A percentile compares a stretch with the other conserved stretches of the same genome.
Evolutionary conservation across 2,888 invertebrate species (phyloP).

Genomic region (Ormyrus labotus): DNA sequence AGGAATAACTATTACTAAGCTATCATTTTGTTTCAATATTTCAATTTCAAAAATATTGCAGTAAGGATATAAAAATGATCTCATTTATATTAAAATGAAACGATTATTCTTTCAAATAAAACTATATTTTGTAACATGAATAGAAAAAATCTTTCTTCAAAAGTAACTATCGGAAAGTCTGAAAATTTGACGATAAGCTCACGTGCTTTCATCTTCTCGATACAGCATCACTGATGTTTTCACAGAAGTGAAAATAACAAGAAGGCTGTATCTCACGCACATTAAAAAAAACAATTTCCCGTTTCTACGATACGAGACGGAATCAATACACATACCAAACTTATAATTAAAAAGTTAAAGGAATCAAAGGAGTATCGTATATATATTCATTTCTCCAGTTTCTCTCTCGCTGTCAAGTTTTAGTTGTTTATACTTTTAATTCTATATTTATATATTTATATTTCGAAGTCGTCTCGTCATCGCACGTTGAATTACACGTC

Average conservation of each 20-base stretch:
- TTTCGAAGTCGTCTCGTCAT: conserved; percentile 17
- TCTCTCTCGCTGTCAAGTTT: conserved; percentile 36
- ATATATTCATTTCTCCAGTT: conserved; percentile 38
- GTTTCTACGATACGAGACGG: conserved; percentile 50
- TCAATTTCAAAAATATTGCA: not conserved
- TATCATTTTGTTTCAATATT: conserved; percentile 6
- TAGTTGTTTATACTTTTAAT: conserved; percentile 18
- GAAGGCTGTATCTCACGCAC: conserved; percentile 43
- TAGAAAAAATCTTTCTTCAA: conserved; percentile 39
- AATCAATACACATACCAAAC: conserved; percentile 49
- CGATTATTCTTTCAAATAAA: not conserved
- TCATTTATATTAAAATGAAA: not conserved
- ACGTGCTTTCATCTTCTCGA: conserved; percentile 28
- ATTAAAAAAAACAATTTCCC: conserved; percentile 40
- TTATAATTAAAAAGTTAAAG: conserved; percentile 46
- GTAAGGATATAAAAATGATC: no score
- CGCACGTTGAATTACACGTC: conserved; percentile 50
- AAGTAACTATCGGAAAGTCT: conserved; percentile 49
- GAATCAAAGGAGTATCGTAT: conserved; percentile 52
- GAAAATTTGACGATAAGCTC: conserved; percentile 42
- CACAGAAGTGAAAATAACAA: conserved; percentile 40
- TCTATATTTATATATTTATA: conserved; percentile 29
- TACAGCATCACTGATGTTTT: conserved; percentile 47
- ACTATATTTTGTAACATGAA: not conserved
- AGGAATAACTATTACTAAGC: conserved; percentile 1